Conservation (phyloP, 2,113 vertebrate species). For the Erinaceus europaeus region DNA sequence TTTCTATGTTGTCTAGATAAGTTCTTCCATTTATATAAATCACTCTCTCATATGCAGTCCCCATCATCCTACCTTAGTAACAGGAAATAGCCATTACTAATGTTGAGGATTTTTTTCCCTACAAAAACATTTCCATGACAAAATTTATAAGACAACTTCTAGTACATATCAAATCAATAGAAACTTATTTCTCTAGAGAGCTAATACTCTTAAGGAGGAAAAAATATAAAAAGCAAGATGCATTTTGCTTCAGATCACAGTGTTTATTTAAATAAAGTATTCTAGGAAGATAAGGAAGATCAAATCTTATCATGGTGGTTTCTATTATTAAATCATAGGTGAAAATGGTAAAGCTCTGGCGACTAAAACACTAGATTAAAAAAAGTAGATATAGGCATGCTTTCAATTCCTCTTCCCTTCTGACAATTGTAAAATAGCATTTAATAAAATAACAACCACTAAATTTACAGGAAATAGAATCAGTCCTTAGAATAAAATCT, state of each 20-base stretch:
- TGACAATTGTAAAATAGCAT: background rate
- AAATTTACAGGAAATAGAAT: background rate
- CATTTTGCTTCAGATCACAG: slow-evolving; percentile 2
- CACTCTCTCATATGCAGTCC: slow-evolving; percentile 3
- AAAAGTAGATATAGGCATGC: background rate
- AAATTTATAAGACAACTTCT: slow-evolving; percentile 42
- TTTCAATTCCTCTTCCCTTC: background rate
- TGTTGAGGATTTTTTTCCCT: background rate
- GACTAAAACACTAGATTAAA: slow-evolving; percentile 6
- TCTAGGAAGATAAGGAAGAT: background rate
- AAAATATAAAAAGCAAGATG: background rate
- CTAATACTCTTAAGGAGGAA: slow-evolving; percentile 2
- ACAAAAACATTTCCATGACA: slow-evolving; percentile 14
- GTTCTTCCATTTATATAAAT: slow-evolving; percentile 40
- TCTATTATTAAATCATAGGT: slow-evolving; percentile 17
- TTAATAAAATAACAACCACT: too few species aligned
- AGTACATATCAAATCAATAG: slow-evolving; percentile 16
- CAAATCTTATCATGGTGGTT: background rate
- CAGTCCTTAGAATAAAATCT: background rate
- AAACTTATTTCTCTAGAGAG: slow-evolving; percentile 39
- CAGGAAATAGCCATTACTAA: background rate
- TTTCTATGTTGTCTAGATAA: background rate
- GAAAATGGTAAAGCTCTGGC: background rate
- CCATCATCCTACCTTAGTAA: slow-evolving; percentile 2
- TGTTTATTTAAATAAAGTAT: slow-evolving; percentile 41